phyloP scores from a whole-genome alignment of 2,113 vertebrate species.

The Sarotherodon lohbergeri region DNA sequence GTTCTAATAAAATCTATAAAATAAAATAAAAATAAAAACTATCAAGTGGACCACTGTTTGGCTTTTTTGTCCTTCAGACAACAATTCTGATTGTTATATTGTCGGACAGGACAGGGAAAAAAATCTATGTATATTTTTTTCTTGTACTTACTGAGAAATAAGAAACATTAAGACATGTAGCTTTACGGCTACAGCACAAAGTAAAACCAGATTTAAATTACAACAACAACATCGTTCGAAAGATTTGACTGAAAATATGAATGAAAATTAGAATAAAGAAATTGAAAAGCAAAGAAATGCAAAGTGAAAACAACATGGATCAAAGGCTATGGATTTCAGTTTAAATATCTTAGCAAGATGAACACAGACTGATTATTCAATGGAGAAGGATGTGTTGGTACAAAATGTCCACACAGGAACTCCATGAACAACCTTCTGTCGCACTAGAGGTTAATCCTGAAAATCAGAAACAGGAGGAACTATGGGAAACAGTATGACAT shows the following conservation, averaged over 20 bases:
- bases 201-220: background rate
- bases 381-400: background rate
- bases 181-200: background rate
- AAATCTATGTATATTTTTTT: background rate
- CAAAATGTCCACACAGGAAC: background rate
- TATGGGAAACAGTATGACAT: background rate
- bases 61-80: background rate
- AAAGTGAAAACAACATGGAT: background rate
- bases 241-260: background rate
- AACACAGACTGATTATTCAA: background rate
- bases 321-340: background rate
- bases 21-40: background rate
- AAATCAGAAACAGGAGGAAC: background rate
- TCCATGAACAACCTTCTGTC: background rate
- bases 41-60: background rate
- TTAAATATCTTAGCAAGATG: background rate
- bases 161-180: background rate
- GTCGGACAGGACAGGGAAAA: background rate
- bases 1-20: accelerated
- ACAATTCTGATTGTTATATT: background rate
- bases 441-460: background rate
- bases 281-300: background rate
- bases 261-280: background rate
- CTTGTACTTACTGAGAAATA: background rate
- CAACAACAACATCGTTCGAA: background rate